Conservation (phyloP, 2,797 vertebrate species). For the Pantherophis alleghaniensis region DNA sequence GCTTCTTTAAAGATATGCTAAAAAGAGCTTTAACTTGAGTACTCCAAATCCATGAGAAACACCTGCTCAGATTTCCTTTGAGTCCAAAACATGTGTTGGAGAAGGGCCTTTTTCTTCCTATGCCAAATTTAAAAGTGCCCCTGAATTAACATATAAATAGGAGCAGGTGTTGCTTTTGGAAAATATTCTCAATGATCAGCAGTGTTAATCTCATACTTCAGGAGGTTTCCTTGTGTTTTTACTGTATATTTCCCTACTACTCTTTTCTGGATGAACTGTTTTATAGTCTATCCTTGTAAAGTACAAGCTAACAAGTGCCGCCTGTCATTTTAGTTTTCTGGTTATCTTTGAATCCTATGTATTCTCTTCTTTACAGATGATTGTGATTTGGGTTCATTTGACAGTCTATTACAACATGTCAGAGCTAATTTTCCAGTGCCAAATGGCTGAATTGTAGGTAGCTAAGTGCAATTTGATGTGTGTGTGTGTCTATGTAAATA, state of each 20-base stretch:
- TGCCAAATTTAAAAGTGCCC: constrained; percentile 54
- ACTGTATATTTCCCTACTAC: constrained; percentile 21
- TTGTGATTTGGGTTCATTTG: constrained; percentile 21
- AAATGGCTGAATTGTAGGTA: constrained; percentile 16
- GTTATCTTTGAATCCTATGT: constrained; percentile 11
- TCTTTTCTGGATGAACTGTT: constrained; percentile 21
- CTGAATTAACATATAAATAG: constrained; percentile 63
- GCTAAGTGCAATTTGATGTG: constrained; percentile 5
- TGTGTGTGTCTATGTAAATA: not conserved
- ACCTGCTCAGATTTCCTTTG: constrained; percentile 52
- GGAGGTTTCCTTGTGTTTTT: constrained; percentile 29
- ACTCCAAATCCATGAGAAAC: constrained; percentile 16
- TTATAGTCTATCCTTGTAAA: not conserved
- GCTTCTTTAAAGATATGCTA: constrained; percentile 27
- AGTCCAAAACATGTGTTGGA: constrained; percentile 32
- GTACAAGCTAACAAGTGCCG: not conserved
- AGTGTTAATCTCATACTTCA: constrained; percentile 13
- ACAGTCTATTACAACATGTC: not conserved
- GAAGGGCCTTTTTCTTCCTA: constrained; percentile 34
- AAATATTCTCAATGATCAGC: constrained; percentile 41
- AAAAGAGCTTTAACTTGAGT: constrained; percentile 36
- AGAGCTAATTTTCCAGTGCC: not conserved
- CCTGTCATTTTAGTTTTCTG: constrained; percentile 10
- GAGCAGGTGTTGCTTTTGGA: constrained; percentile 61
- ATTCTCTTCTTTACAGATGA: not conserved